Base-by-base conservation (phyloP, 2,888 invertebrate species). In the Zhuqinia jingwanae region DNA sequence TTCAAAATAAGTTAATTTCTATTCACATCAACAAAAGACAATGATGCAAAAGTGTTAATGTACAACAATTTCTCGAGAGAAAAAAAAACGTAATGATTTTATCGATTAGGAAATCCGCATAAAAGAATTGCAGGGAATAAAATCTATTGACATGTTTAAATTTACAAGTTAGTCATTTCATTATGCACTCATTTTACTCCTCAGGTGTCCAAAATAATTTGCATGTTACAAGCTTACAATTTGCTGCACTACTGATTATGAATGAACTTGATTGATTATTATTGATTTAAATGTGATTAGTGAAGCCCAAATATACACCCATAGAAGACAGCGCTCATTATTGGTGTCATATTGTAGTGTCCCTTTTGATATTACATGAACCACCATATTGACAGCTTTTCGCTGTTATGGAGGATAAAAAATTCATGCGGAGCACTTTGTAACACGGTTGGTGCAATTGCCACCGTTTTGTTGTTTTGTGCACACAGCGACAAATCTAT, bases 91-190 rank as follows among this genome's bases (percentile, higher is more conserved):
- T 25, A 50, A 65, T 50, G 50, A 79, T 50, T 65, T 65, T 79
- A 79, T 79, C 79, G 65, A 53, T 79, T 79, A 79, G 79, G 65
- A 79, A 79, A 79, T 79, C 79, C 79, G 79, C 50, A 50, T 27
- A 27, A 63, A 77, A n/a, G n/a, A 63, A 47, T 63, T 15, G 30
- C 30, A 63, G 10, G 27, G 15, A 63, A 63, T 63, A 11, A 13
- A n/a, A n/a, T 53, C 17, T 20, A 11, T 56, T 56, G 15, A 17
- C 2, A 56, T 47, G 47, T 47, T 5, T 42, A 11, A 11, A n/a
- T 47, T 15, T n/a, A 47, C 11, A 47, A 2, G 47, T 47, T 47
- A 47, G 11, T 47, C 47, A 2, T 15, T 15, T 47, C 2, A 11
- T 6, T n/a, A n/a, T 6, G 47, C 10, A 47, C 11, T 47, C 47